Conservation (phyloP, 2,888 invertebrate genomes). For the Habroteleia sp. region DNA sequence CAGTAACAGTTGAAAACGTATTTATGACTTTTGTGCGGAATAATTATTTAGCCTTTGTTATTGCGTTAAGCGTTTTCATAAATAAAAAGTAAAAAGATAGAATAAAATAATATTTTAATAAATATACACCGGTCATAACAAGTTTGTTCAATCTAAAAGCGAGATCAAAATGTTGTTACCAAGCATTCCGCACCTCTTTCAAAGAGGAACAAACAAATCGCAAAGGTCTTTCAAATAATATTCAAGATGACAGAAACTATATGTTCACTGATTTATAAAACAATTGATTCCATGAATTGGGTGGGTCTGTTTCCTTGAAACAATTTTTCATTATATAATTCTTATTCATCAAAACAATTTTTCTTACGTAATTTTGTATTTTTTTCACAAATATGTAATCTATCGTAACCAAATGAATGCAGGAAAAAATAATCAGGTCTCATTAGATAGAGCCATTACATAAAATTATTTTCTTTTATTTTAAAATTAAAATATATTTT, state of each 20-base stretch:
- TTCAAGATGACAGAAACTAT: slow-evolving; percentile 38
- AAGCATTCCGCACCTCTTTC: slow-evolving; percentile 51
- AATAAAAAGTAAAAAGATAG: neutral
- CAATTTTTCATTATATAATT: no score
- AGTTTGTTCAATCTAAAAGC: neutral
- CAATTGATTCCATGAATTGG: slow-evolving; percentile 50
- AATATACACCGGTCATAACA: slow-evolving; percentile 13
- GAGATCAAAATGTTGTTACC: slow-evolving; percentile 41
- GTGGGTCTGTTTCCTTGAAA: slow-evolving; percentile 53
- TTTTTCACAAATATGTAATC: neutral
- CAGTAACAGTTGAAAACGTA: no score
- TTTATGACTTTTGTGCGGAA: no score
- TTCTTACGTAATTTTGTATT: neutral
- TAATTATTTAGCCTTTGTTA: neutral
- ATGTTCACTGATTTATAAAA: slow-evolving; percentile 54
- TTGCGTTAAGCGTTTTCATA: no score
- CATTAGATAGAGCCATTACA: no score
- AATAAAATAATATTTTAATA: slow-evolving; percentile 18
- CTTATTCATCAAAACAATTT: no score
- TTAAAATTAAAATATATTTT: no score
- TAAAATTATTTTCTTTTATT: no score
- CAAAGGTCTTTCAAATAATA: slow-evolving; percentile 26
- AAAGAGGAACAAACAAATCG: slow-evolving; percentile 54
- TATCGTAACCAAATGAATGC: no score
- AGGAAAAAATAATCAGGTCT: no score